Evolutionary conservation across 2,797 vertebrate genomes (phyloP).

Genomic region (Phylloscopus collybita): DNA sequence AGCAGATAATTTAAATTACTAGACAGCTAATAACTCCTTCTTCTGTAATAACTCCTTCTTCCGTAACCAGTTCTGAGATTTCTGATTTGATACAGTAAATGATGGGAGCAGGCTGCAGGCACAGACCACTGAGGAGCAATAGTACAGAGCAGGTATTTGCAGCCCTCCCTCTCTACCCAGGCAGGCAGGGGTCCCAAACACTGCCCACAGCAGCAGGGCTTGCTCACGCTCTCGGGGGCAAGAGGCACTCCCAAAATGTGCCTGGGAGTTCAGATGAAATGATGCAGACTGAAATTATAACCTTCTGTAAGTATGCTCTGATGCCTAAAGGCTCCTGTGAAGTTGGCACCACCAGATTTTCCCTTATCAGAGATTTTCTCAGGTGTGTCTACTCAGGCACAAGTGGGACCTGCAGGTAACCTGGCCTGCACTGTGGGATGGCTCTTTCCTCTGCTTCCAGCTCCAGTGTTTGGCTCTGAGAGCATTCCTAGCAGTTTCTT

Average conservation of each 20-base stretch:
- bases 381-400: neutral
- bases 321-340: neutral
- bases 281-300: neutral
- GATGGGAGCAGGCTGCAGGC: neutral
- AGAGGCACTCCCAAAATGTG: neutral
- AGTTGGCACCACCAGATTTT: neutral
- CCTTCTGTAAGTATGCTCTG: neutral
- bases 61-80: neutral
- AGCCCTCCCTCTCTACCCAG: neutral
- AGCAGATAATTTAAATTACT: slow-evolving; percentile 33
- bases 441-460: neutral
- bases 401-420: neutral
- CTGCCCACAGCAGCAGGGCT: neutral
- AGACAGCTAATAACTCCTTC: slow-evolving; percentile 12
- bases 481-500: neutral
- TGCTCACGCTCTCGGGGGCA: fast-evolving
- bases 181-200: neutral
- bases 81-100: slow-evolving; percentile 19
- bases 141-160: fast-evolving
- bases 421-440: fast-evolving
- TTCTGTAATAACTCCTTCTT: slow-evolving; percentile 22
- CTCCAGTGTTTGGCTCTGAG: neutral
- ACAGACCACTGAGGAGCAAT: fast-evolving
- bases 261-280: neutral
- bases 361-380: neutral